Evolutionary conservation across 2,113 vertebrate genomes (phyloP).

Genomic region (Syngnathus floridae): DNA sequence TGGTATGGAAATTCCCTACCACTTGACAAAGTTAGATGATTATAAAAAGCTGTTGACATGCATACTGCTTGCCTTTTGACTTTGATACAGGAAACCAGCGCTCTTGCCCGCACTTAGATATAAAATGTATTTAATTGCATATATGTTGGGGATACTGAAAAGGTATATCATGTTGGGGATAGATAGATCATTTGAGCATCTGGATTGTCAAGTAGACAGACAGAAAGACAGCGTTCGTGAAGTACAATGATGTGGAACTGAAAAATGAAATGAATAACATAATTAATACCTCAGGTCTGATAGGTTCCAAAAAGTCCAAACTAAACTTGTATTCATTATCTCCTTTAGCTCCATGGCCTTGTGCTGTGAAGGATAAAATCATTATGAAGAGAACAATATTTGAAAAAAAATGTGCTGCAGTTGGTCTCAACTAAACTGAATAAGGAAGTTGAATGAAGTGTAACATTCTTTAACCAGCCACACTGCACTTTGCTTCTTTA

Average conservation of each 20-base stretch:
- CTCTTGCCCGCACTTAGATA: no score
- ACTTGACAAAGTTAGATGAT: no score
- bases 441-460: background rate
- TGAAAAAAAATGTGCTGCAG: background rate
- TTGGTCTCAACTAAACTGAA: background rate
- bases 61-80: no score
- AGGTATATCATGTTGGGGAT: background rate
- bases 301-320: constrained; percentile 82
- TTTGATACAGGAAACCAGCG: no score
- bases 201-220: background rate
- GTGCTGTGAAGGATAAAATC: constrained; percentile 67
- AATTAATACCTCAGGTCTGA: constrained; percentile 72
- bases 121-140: no score
- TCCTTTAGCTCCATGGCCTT: constrained; percentile 93
- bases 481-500: background rate
- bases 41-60: no score
- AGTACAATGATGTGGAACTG: background rate
- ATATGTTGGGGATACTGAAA: no score
- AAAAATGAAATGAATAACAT: background rate
- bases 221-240: background rate
- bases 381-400: background rate
- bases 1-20: no score
- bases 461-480: background rate
- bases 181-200: background rate
- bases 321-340: constrained; percentile 90